These are phyloP conservation scores for Lates japonicus DNA, from an alignment of 2,797 vertebrate genomes.

Conservation along the genomic window DNA sequence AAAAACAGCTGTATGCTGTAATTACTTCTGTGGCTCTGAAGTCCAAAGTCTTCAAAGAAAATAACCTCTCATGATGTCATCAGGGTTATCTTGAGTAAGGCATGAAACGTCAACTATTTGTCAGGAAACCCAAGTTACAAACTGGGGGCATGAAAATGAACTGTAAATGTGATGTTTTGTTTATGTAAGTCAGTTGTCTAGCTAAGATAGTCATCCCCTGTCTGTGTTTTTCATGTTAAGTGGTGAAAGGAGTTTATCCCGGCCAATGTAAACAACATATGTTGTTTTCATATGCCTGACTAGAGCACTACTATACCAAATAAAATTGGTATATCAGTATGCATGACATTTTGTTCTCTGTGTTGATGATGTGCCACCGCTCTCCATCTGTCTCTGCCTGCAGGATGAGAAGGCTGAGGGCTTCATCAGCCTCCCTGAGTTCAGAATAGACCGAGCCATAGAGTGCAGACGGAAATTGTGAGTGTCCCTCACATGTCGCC, in stretches of 20 bases:
- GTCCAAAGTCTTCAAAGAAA: background rate
- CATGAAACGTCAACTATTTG: no score
- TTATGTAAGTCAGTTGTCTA: background rate
- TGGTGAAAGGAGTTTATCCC: slow-evolving; percentile 23
- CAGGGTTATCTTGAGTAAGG: no score
- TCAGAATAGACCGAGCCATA: slow-evolving; percentile 93
- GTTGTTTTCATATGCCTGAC: slow-evolving; percentile 61
- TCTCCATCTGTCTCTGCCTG: slow-evolving; percentile 77
- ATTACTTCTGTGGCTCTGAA: background rate
- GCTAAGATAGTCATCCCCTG: background rate
- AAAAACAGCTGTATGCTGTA: background rate
- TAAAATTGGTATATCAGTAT: slow-evolving; percentile 61
- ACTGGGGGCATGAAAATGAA: background rate
- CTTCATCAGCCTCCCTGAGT: slow-evolving; percentile 94
- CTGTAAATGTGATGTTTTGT: background rate
- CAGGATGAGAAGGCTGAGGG: slow-evolving; percentile 94
- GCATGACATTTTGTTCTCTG: slow-evolving; percentile 70
- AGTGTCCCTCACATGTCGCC: slow-evolving; percentile 80
- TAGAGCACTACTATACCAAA: slow-evolving; percentile 24
- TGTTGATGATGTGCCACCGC: slow-evolving; percentile 67
- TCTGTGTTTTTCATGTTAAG: slow-evolving; percentile 21
- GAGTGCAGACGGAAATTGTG: slow-evolving; percentile 94
- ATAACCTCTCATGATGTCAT: background rate
- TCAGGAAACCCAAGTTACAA: no score
- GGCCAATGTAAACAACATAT: slow-evolving; percentile 60